These are phyloP conservation scores for Casuarius casuarius DNA, from an alignment of 2,113 vertebrate species.

Conservation along the genomic window DNA sequence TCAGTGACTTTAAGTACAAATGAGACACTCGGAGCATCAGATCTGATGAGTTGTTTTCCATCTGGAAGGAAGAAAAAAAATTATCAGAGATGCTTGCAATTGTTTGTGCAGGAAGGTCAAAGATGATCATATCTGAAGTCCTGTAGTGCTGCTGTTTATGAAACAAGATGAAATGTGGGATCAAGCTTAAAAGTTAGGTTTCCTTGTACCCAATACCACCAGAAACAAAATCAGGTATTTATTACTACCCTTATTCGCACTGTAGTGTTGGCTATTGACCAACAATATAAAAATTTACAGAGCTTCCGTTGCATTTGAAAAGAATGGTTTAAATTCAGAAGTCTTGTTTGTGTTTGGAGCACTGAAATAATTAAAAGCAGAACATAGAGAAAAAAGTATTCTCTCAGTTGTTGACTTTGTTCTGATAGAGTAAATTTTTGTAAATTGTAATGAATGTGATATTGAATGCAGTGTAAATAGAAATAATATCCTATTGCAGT, in stretches of 20 bases:
- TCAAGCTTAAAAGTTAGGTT: neutral
- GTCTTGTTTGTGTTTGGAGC: neutral
- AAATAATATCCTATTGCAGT: too few relatives aligned
- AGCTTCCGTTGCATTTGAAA: neutral
- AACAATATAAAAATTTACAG: neutral
- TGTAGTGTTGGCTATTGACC: neutral
- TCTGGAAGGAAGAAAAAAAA: neutral
- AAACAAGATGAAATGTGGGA: neutral
- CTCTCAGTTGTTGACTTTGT: neutral
- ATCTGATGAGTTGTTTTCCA: neutral
- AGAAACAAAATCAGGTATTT: neutral
- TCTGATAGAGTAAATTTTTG: neutral
- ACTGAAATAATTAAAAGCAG: neutral
- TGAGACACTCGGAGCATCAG: neutral
- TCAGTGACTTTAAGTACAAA: neutral
- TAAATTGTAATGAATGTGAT: neutral
- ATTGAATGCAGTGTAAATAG: neutral
- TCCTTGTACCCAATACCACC: neutral
- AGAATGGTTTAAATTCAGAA: neutral
- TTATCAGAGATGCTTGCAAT: neutral
- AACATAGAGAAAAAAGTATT: neutral
- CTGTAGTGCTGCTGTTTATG: neutral
- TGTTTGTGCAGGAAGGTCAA: slow-evolving; percentile 22
- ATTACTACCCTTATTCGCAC: neutral
- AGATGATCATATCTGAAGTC: neutral